Conservation (phyloP, 2,113 vertebrate genomes). For the Pan paniscus region DNA sequence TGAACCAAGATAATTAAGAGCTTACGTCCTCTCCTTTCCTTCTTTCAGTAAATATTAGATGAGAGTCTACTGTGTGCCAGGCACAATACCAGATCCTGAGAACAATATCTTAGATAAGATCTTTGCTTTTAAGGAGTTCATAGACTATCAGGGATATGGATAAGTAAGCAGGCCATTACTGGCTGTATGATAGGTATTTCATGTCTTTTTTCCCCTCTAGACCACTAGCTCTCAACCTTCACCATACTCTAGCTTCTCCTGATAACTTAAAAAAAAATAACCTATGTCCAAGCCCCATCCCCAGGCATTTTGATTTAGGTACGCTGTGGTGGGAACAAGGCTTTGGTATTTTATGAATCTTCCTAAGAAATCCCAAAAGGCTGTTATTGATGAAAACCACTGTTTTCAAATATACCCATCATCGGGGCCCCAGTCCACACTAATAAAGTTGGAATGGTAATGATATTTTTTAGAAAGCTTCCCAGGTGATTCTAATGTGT, state of each 20-base stretch:
- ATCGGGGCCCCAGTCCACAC: not conserved
- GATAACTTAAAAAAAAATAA: not conserved
- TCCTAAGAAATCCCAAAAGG: not conserved
- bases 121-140: conserved; percentile 2
- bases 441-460: not conserved
- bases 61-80: not conserved
- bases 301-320: not conserved
- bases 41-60: not conserved
- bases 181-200: not conserved
- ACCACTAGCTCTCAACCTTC: not conserved
- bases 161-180: not conserved
- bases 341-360: not conserved
- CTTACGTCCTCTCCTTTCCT: not conserved
- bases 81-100: not conserved
- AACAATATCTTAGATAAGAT: not conserved
- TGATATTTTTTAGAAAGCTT: not conserved
- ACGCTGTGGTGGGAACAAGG: not conserved
- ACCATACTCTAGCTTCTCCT: not conserved
- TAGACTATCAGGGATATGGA: not conserved
- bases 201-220: not conserved
- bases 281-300: not conserved
- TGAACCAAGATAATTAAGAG: not conserved
- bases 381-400: not conserved
- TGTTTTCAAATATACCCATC: not conserved
- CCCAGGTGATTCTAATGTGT: not conserved